phyloP scores from a whole-genome alignment of 2,797 vertebrate species.

The Sebastes paucispinis region DNA sequence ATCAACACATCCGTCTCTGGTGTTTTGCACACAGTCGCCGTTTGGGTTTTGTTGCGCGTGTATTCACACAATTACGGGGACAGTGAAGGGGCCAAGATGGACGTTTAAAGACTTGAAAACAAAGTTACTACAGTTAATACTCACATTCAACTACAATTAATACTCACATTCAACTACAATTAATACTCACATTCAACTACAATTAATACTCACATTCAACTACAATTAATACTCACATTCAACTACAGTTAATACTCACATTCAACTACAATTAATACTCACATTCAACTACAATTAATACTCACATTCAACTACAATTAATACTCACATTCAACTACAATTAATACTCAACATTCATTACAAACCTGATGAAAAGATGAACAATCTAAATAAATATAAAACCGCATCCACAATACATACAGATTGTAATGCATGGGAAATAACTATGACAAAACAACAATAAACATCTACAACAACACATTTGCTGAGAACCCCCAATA shows the following conservation, averaged over 20 bases:
- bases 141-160: neutral
- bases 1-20: neutral
- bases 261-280: no score
- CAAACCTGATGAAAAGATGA: neutral
- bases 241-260: no score
- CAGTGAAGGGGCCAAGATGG: neutral
- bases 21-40: neutral
- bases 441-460: neutral
- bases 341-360: no score
- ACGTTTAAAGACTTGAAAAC: neutral
- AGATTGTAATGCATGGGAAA: neutral
- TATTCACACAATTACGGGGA: neutral
- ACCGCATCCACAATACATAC: neutral
- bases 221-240: no score
- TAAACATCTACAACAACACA: no score
- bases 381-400: neutral
- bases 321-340: no score
- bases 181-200: no score
- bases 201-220: no score
- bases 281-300: no score
- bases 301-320: no score
- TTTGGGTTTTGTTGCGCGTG: neutral
- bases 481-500: neutral
- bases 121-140: neutral
- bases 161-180: no score